Evolutionary conservation across 2,113 vertebrate species (phyloP).

Genomic region (Heterotilapia buettikoferi): DNA sequence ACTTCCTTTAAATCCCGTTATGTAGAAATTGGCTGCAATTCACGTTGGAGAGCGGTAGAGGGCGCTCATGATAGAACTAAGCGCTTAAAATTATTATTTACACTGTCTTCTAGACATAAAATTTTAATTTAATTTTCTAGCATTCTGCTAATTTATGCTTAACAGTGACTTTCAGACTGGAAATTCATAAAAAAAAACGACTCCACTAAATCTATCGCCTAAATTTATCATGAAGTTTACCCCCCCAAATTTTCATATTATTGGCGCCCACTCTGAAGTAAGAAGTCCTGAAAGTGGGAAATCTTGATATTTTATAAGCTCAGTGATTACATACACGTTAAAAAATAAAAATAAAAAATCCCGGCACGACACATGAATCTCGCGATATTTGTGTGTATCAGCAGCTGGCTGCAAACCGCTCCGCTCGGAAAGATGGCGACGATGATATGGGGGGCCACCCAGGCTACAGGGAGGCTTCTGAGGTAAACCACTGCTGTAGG

Average conservation of each 20-base stretch:
- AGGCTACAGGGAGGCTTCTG: neutral
- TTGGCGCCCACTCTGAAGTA: neutral
- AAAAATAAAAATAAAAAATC: neutral
- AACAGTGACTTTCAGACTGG: neutral
- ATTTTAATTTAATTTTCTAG: rapidly evolving
- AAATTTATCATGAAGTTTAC: neutral
- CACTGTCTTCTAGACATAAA: neutral
- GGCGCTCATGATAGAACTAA: neutral
- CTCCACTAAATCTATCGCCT: neutral
- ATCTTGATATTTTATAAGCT: neutral
- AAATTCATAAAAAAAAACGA: neutral
- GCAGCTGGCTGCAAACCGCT: neutral
- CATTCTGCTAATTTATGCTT: neutral
- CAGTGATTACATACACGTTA: neutral
- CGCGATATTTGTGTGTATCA: constrained; percentile 2
- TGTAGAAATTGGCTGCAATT: neutral
- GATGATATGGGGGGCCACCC: neutral
- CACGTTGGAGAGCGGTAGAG: neutral
- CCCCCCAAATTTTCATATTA: neutral
- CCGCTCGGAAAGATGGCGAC: constrained; percentile 25
- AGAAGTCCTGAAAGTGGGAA: neutral
- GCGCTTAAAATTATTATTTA: neutral
- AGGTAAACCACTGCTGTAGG: neutral
- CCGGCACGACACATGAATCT: constrained; percentile 3
- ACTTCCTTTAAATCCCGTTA: neutral